Evolutionary conservation across 2,113 vertebrate genomes (phyloP).

Genomic region (Nematolebias whitei): DNA sequence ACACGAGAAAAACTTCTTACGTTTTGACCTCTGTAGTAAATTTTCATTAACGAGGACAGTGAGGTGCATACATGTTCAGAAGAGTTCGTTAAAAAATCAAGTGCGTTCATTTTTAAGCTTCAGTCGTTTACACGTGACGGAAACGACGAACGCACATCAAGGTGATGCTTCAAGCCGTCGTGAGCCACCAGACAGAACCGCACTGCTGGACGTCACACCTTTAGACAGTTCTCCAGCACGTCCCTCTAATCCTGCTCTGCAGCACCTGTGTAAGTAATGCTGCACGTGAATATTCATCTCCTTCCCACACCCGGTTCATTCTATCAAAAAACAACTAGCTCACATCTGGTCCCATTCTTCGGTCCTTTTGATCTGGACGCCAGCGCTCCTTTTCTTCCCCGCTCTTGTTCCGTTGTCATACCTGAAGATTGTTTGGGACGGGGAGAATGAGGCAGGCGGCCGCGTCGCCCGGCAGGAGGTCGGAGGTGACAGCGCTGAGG

Average conservation of each 20-base stretch:
- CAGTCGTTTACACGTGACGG: neutral
- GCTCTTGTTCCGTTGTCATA: conserved; percentile 67
- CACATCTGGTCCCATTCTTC: conserved; percentile 75
- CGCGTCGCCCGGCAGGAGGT: conserved; percentile 11
- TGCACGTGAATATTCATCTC: conserved; percentile 65
- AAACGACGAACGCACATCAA: neutral
- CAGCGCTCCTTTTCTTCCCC: conserved; percentile 54
- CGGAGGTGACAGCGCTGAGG: conserved; percentile 51
- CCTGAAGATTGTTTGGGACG: conserved; percentile 70
- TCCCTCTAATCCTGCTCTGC: conserved; percentile 31
- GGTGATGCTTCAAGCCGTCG: conserved; percentile 2
- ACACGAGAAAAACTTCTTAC: no score
- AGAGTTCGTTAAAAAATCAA: no score
- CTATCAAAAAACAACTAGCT: conserved; percentile 62
- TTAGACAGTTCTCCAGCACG: conserved; percentile 57
- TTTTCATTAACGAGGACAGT: no score
- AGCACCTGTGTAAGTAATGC: conserved; percentile 55
- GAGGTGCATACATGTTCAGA: no score
- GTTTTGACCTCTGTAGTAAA: no score
- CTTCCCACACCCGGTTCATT: conserved; percentile 51
- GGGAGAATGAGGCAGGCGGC: conserved; percentile 41
- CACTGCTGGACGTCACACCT: conserved; percentile 44
- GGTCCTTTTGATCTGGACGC: conserved; percentile 3
- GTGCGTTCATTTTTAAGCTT: no score
- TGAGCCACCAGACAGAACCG: conserved; percentile 36